Conservation (phyloP, 2,797 vertebrate genomes). For the Holocentrus rufus region DNA sequence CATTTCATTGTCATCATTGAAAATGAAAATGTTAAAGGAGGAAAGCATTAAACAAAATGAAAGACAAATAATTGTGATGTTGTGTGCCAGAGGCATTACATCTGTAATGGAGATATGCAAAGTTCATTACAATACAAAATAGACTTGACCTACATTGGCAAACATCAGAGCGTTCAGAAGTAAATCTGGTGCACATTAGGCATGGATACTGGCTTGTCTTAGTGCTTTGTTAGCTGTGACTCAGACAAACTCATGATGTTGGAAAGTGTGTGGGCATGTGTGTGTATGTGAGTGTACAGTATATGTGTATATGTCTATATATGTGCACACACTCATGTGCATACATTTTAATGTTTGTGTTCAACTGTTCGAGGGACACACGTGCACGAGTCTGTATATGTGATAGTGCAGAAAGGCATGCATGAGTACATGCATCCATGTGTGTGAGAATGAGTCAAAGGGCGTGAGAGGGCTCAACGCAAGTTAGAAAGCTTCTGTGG, state of each 20-base stretch:
- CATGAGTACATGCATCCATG: slow-evolving; percentile 41
- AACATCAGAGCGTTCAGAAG: slow-evolving; percentile 54
- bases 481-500: slow-evolving; percentile 54
- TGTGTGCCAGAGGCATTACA: slow-evolving; percentile 34
- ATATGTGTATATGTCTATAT: neutral
- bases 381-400: slow-evolving; percentile 37
- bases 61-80: slow-evolving; percentile 48
- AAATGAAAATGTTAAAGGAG: slow-evolving; percentile 49
- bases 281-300: slow-evolving; percentile 27
- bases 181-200: slow-evolving; percentile 49
- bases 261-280: slow-evolving; percentile 54
- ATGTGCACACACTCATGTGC: slow-evolving; percentile 12
- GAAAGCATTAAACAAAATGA: slow-evolving; percentile 58
- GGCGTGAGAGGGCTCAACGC: slow-evolving; percentile 48
- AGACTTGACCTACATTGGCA: slow-evolving; percentile 64
- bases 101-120: slow-evolving; percentile 43
- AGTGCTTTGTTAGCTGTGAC: slow-evolving; percentile 55
- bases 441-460: slow-evolving; percentile 51
- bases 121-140: slow-evolving; percentile 62
- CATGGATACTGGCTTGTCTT: slow-evolving; percentile 48
- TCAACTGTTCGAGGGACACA: slow-evolving; percentile 18
- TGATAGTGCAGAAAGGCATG: slow-evolving; percentile 37
- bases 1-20: slow-evolving; percentile 49
- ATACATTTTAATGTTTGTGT: slow-evolving; percentile 34
- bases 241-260: slow-evolving; percentile 67